Evolutionary conservation across 2,888 invertebrate genomes (phyloP).

Genomic region (Apamea anceps): DNA sequence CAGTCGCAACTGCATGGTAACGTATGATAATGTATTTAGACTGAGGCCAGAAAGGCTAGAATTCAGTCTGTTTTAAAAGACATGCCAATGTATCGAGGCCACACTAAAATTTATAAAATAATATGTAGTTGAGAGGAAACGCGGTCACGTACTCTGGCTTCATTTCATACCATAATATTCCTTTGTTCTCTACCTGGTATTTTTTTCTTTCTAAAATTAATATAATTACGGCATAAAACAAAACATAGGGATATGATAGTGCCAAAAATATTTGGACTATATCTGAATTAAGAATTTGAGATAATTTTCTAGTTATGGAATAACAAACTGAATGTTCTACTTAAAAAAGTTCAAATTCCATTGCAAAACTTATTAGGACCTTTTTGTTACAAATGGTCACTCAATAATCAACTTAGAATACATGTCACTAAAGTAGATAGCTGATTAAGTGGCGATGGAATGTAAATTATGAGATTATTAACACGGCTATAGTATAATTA

Average conservation of each 20-base stretch:
- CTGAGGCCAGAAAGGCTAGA: slow-evolving; percentile 8
- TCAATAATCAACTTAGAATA: background rate
- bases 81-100: slow-evolving; percentile 35
- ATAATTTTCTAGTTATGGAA: background rate
- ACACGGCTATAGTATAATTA: background rate
- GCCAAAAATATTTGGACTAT: background rate
- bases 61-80: slow-evolving; percentile 35
- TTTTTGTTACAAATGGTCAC: background rate
- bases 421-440: background rate
- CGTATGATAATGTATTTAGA: background rate
- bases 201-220: background rate
- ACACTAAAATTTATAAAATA: slow-evolving; percentile 19
- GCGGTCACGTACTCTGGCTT: background rate
- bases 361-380: background rate
- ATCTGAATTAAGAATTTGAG: background rate
- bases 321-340: background rate
- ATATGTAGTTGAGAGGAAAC: background rate
- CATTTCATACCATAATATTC: background rate
- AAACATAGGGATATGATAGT: background rate
- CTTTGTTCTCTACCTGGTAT: background rate
- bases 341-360: background rate
- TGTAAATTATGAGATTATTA: background rate
- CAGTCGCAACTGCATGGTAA: slow-evolving; percentile 5
- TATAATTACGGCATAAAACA: background rate
- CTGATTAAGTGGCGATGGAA: background rate